These are phyloP conservation scores for Enteromius argenteus DNA, from an alignment of 2,797 vertebrate species.

Conservation along the genomic window DNA sequence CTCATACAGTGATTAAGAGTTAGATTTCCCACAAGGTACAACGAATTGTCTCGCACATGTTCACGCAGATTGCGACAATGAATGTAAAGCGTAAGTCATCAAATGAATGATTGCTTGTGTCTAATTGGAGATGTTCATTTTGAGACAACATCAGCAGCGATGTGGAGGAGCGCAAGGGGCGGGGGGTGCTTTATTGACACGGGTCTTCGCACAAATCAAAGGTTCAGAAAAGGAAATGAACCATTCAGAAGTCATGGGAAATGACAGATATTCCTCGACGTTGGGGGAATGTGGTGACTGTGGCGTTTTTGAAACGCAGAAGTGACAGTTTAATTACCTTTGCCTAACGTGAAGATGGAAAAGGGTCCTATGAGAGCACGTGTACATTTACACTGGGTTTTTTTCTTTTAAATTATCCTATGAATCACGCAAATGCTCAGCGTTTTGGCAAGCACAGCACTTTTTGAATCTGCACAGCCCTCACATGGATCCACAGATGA, in stretches of 20 bases:
- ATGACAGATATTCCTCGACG: slow-evolving; percentile 54
- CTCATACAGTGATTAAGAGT: slow-evolving; percentile 66
- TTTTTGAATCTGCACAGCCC: slow-evolving; percentile 4
- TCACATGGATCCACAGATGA: slow-evolving; percentile 15
- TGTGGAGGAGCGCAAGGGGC: not conserved
- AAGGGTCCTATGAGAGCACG: slow-evolving; percentile 62
- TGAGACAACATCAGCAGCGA: not conserved
- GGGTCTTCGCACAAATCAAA: slow-evolving; percentile 32
- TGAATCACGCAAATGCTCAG: slow-evolving; percentile 36
- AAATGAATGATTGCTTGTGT: slow-evolving; percentile 48
- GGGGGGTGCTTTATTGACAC: slow-evolving; percentile 26
- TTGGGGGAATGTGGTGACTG: slow-evolving; percentile 61
- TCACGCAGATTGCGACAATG: slow-evolving; percentile 8
- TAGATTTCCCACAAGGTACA: slow-evolving; percentile 39
- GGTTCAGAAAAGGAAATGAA: slow-evolving; percentile 53
- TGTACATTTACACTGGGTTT: slow-evolving; percentile 56
- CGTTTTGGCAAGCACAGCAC: slow-evolving; percentile 19
- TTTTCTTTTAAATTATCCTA: slow-evolving; percentile 21
- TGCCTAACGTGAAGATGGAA: slow-evolving; percentile 65
- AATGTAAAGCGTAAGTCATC: slow-evolving; percentile 11
- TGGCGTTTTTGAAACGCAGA: slow-evolving; percentile 55
- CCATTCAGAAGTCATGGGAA: slow-evolving; percentile 41
- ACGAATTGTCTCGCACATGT: slow-evolving; percentile 1
- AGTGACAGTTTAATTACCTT: slow-evolving; percentile 70
- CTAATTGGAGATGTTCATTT: slow-evolving; percentile 39